Evolutionary conservation across 2,888 invertebrate species (phyloP), one percentile per base, ranked within the genome.

Genomic region (Electrophaes corylata): DNA sequence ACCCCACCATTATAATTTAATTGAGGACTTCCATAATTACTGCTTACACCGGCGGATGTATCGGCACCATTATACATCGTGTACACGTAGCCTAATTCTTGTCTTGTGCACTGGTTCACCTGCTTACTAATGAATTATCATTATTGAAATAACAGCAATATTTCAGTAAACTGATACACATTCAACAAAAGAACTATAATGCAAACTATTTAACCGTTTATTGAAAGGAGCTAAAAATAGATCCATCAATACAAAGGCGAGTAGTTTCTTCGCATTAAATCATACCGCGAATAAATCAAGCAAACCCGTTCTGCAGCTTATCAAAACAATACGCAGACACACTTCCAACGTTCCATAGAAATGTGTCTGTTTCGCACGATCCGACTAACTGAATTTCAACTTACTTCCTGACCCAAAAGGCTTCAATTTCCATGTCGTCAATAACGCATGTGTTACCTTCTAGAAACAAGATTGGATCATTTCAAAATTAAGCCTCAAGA

Each of bases 311-410:
- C 81, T 81, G 78, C 89, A 91, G 90, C 91, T 90, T 92, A 91
- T 92, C 92, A 92, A 91, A 92, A 92, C 91, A 92, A 92, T 92
- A 90, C 90, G 84, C 91, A 89, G 88, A 90, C 90, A 91, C 90
- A 90, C 88, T 91, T 91, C 84, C 77, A 84, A 69, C 63, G 69
- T 67, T 70, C 65, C 62, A 35, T 46, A 65, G 60, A 69, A 71
- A 64, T 67, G 60, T 44, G 60, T 52, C 60, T 31, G 60, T 55
- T 60, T 60, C 48, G 46, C 55, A 55, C 51, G 44, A 43, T 31
- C 19, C 20, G 14, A 39, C 5, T 40, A 33, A 47, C 37, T 80
- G 64, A 76, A 71, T 73, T 74, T 68, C 70, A 78, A 82, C 67
- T 67, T 84, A 83, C 78, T 68, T 62, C 62, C 48, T 62, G 43